Percentiles rank a stretch among this genome's conserved stretches.
Conservation (phyloP, 2,888 invertebrate genomes). For the Hydroisotoma schaefferi region DNA sequence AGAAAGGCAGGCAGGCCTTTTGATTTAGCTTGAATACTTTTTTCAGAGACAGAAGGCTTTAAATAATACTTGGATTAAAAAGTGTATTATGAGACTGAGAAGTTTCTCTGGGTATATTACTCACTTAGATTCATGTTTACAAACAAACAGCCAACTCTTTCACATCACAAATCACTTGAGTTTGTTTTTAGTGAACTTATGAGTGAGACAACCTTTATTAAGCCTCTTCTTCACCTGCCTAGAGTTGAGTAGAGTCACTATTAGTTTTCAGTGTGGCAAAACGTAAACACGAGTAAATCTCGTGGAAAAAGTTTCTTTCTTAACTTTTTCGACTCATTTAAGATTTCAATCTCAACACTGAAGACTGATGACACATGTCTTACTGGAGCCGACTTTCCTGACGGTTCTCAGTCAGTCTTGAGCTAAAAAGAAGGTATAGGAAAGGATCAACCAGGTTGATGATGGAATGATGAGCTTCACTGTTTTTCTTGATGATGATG, state of each 20-base stretch:
- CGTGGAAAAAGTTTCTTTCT: conserved; percentile 9
- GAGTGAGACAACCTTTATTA: background rate
- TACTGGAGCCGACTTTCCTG: conserved; percentile 8
- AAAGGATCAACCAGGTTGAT: conserved; percentile 2
- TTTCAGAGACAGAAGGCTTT: too few relatives aligned
- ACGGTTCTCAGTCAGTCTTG: background rate
- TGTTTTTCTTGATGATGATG: background rate
- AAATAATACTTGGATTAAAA: too few relatives aligned
- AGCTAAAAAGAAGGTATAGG: background rate
- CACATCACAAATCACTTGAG: too few relatives aligned
- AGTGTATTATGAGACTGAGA: too few relatives aligned
- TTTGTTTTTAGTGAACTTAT: too few relatives aligned
- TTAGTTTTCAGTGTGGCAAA: background rate
- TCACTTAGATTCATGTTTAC: too few relatives aligned
- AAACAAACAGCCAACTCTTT: too few relatives aligned
- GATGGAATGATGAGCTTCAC: conserved; percentile 5
- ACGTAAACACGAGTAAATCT: background rate
- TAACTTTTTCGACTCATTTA: conserved; percentile 23
- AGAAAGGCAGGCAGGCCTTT: background rate
- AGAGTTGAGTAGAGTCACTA: too few relatives aligned
- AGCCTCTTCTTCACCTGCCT: background rate
- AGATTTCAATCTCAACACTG: conserved; percentile 19
- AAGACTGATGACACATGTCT: conserved; percentile 32
- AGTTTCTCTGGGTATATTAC: too few relatives aligned
- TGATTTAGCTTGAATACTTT: too few relatives aligned